phyloP scores from a whole-genome alignment of 2,888 invertebrate species.

The Entomobrya multifasciata region DNA sequence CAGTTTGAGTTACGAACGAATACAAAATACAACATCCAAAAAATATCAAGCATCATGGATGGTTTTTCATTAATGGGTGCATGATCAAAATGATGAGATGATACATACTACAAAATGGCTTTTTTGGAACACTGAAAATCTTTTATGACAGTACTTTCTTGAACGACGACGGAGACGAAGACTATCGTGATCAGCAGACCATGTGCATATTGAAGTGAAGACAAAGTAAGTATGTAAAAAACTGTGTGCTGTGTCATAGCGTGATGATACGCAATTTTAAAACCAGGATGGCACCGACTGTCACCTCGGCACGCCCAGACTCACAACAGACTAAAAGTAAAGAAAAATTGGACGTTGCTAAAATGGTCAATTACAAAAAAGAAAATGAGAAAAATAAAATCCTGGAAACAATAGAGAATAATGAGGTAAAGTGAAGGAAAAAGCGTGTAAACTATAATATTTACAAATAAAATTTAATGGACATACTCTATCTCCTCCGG shows the following conservation, averaged over 20 bases:
- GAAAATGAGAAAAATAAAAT: slow-evolving; percentile 27
- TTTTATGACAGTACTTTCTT: slow-evolving; percentile 16
- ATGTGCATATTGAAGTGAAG: no score
- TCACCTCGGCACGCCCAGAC: slow-evolving; percentile 73
- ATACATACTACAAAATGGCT: background rate
- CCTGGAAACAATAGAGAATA: slow-evolving; percentile 40
- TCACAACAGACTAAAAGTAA: slow-evolving; percentile 27
- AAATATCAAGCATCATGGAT: slow-evolving; percentile 41
- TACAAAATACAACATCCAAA: slow-evolving; percentile 29
- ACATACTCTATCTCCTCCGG: slow-evolving; percentile 59
- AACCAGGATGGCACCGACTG: slow-evolving; percentile 79
- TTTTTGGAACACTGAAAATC: slow-evolving; percentile 34
- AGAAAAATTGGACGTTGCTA: slow-evolving; percentile 59
- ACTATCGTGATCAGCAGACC: no score
- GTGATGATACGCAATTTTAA: slow-evolving; percentile 78
- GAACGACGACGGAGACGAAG: no score
- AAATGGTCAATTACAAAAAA: slow-evolving; percentile 52
- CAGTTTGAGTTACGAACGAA: slow-evolving; percentile 60
- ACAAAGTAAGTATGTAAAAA: no score
- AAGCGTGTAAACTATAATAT: slow-evolving; percentile 54
- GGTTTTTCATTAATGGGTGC: slow-evolving; percentile 55
- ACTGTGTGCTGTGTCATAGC: slow-evolving; percentile 67
- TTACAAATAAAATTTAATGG: slow-evolving; percentile 69
- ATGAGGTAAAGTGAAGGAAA: slow-evolving; percentile 33
- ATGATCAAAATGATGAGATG: slow-evolving; percentile 33